Conservation (phyloP, 2,113 vertebrate genomes). For the Potamarius usumacintae region DNA sequence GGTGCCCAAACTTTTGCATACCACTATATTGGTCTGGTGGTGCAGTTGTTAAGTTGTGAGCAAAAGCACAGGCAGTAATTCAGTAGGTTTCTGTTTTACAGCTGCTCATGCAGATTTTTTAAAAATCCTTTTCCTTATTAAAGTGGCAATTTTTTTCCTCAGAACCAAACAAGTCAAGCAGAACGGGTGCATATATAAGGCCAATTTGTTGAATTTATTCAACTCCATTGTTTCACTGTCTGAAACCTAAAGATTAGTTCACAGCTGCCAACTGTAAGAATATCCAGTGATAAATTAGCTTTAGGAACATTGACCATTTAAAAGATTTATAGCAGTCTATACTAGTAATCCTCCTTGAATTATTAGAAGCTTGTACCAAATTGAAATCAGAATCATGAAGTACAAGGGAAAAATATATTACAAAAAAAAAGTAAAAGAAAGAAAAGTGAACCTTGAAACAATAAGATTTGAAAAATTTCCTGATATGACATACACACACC, state of each 20-base stretch:
- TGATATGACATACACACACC: neutral
- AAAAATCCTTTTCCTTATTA: conserved; percentile 38
- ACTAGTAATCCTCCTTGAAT: neutral
- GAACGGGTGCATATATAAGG: neutral
- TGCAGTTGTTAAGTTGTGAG: no score
- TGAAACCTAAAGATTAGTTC: neutral
- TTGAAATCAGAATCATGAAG: neutral
- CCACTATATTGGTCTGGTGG: no score
- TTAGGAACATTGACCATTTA: neutral
- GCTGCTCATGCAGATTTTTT: conserved; percentile 13
- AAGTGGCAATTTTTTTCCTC: conserved; percentile 16
- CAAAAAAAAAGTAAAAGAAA: neutral
- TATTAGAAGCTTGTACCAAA: neutral
- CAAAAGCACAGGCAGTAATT: neutral
- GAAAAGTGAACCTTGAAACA: neutral
- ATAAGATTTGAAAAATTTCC: neutral
- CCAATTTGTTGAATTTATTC: conserved; percentile 47
- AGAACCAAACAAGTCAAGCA: conserved; percentile 29
- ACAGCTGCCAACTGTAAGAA: neutral
- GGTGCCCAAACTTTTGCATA: no score
- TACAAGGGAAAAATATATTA: neutral
- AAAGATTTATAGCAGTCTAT: neutral
- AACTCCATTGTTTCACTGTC: conserved; percentile 11
- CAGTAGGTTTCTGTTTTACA: conserved; percentile 11
- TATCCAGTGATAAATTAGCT: neutral